A percentile compares a stretch with the other conserved stretches of the same genome.
These are phyloP conservation scores for Diaphora mendica DNA, from an alignment of 2,888 invertebrate species.

Conservation along the genomic window DNA sequence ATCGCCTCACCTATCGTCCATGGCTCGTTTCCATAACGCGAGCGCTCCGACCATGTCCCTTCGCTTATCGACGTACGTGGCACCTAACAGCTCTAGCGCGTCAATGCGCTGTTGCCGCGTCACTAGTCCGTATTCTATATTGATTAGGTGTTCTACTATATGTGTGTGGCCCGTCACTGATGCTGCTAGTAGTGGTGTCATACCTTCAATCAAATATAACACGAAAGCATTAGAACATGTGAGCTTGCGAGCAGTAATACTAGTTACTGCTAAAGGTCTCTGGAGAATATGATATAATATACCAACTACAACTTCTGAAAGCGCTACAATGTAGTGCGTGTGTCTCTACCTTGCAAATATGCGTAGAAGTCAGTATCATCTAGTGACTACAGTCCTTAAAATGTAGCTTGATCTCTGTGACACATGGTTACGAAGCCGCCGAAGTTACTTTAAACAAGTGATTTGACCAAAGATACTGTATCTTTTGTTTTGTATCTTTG, in stretches of 20 bases:
- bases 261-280: background rate
- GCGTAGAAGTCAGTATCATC: too few species aligned
- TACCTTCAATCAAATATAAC: slow-evolving; percentile 82
- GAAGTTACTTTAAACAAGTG: too few species aligned
- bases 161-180: slow-evolving; percentile 96
- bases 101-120: slow-evolving; percentile 93
- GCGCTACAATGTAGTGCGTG: too few species aligned
- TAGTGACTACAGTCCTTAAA: too few species aligned
- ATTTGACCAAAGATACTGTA: too few species aligned
- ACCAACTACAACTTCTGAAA: too few species aligned
- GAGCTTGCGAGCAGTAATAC: too few species aligned
- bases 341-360: too few species aligned
- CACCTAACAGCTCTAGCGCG: slow-evolving; percentile 96
- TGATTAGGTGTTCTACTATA: slow-evolving; percentile 96
- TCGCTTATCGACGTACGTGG: slow-evolving; percentile 98
- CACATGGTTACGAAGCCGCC: too few species aligned
- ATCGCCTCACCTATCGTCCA: slow-evolving; percentile 91
- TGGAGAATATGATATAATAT: too few species aligned
- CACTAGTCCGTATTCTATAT: slow-evolving; percentile 90
- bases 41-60: slow-evolving; percentile 97
- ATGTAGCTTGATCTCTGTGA: too few species aligned
- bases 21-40: slow-evolving; percentile 95
- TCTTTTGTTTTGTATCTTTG: too few species aligned
- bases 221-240: background rate
- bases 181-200: slow-evolving; percentile 98